These are phyloP conservation scores for Megastigmus dorsalis DNA, from an alignment of 2,888 invertebrate species.

Conservation along the genomic window DNA sequence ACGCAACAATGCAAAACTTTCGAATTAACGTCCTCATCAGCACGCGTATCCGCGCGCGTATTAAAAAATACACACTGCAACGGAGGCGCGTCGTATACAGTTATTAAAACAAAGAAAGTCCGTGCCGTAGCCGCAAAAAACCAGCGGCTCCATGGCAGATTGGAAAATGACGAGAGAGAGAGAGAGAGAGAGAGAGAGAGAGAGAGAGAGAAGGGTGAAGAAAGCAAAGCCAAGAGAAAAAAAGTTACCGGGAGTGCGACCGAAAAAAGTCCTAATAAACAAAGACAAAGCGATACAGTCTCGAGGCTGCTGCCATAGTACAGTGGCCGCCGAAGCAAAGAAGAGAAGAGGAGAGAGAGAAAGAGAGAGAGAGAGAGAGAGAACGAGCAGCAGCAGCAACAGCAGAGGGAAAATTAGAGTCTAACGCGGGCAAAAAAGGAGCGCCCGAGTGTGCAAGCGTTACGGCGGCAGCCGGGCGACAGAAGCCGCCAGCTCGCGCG, in stretches of 20 bases:
- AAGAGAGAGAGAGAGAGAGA: no score
- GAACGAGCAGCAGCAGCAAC: no score
- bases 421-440: constrained; percentile 35
- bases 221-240: neutral
- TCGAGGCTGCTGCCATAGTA: no score
- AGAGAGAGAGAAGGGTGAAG: neutral
- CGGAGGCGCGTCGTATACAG: no score
- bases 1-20: no score
- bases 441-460: neutral
- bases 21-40: no score
- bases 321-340: no score
- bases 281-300: constrained; percentile 21
- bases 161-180: constrained; percentile 39
- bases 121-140: no score
- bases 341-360: no score
- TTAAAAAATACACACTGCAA: no score
- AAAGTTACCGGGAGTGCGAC: neutral
- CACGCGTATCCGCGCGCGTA: no score
- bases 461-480: constrained; percentile 30
- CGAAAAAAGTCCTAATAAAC: constrained; percentile 12
- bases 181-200: neutral
- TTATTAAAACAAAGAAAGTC: no score
- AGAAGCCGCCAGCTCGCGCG: constrained; percentile 8
- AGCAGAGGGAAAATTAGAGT: constrained; percentile 46
- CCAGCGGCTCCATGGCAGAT: constrained; percentile 1